phyloP scores from a whole-genome alignment of 1,140 invertebrate genomes.

The Laodelphax striatellus region DNA sequence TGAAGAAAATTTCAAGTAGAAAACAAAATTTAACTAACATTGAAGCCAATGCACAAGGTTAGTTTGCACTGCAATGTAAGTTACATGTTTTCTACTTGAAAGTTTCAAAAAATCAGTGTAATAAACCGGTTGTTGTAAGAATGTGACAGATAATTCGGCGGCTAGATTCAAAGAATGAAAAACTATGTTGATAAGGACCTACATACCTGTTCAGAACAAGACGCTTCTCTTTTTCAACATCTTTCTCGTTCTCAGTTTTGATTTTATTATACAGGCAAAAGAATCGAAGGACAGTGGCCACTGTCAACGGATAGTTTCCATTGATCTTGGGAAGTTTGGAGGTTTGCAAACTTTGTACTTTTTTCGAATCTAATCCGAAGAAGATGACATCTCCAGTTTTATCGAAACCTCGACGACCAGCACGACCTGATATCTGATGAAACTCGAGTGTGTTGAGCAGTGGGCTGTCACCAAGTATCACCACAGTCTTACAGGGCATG shows the following conservation, averaged over 20 bases:
- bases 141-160: too few species aligned
- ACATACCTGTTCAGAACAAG: too few species aligned
- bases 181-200: too few species aligned
- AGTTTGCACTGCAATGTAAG: too few species aligned
- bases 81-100: too few species aligned
- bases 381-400: slow-evolving; percentile 9
- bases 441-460: slow-evolving; percentile 19
- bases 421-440: slow-evolving; percentile 12
- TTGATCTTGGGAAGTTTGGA: not conserved
- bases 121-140: too few species aligned
- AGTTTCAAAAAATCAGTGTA: too few species aligned
- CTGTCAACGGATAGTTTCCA: not conserved
- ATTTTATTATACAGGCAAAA: not conserved
- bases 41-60: too few species aligned
- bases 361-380: slow-evolving; percentile 6
- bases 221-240: not conserved
- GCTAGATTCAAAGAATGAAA: too few species aligned
- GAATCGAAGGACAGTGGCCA: not conserved
- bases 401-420: not conserved
- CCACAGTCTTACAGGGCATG: slow-evolving; percentile 22
- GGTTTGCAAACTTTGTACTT: not conserved
- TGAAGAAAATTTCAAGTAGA: too few species aligned
- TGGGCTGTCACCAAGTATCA: slow-evolving; percentile 16
- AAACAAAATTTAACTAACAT: too few species aligned
- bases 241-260: not conserved